These are phyloP conservation scores for Bursaphelenchus mucronatus DNA, from an alignment of 1,140 invertebrate species.

Conservation along the genomic window DNA sequence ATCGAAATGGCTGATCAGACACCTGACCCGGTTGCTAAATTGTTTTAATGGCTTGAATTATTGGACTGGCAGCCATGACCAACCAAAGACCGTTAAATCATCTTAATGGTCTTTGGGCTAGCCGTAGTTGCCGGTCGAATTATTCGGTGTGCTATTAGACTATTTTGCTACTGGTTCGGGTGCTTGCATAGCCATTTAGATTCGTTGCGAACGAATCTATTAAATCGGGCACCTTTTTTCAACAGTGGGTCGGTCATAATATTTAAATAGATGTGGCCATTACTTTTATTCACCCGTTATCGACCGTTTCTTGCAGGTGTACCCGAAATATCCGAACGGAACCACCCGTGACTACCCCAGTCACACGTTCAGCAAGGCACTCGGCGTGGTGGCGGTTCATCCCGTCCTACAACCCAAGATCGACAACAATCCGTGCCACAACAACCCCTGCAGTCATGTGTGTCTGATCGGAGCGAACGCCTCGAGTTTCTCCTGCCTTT, in stretches of 20 bases:
- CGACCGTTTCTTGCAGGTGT: slow-evolving; percentile 59
- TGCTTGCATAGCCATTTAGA: no score
- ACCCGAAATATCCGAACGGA: slow-evolving; percentile 59
- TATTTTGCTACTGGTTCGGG: no score
- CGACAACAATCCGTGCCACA: slow-evolving; percentile 74
- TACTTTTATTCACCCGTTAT: slow-evolving; percentile 25
- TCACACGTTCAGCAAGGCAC: slow-evolving; percentile 84
- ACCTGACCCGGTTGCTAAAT: no score
- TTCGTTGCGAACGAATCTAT: no score
- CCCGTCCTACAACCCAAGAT: slow-evolving; percentile 77
- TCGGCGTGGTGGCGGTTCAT: slow-evolving; percentile 89
- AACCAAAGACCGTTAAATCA: no score
- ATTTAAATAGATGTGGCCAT: slow-evolving; percentile 68
- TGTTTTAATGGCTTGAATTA: no score
- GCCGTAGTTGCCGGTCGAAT: no score
- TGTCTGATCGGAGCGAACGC: slow-evolving; percentile 70
- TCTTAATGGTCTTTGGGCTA: no score
- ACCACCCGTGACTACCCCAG: slow-evolving; percentile 64
- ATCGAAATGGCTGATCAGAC: no score
- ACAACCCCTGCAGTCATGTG: slow-evolving; percentile 78
- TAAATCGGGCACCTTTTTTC: no score
- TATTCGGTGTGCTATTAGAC: no score
- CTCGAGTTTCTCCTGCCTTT: slow-evolving; percentile 74
- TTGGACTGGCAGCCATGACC: no score
- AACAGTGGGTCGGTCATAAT: slow-evolving; percentile 61